Base-by-base conservation (phyloP, 2,888 invertebrate genomes). In the Venusia cambrica region DNA sequence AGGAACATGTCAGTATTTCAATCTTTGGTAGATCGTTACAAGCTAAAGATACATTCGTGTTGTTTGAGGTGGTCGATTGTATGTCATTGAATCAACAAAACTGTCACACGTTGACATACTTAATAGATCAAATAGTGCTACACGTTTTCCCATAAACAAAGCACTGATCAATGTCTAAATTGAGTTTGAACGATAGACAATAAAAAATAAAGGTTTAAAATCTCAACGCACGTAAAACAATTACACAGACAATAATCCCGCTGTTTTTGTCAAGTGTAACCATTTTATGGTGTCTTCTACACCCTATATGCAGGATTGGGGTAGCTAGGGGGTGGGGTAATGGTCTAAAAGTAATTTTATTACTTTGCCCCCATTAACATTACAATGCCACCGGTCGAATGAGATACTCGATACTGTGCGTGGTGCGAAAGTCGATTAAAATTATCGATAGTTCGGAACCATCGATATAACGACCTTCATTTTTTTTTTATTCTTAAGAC, bases 331-430 rank as follows among this genome's bases (percentile, higher is more conserved):
- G 65, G 72, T 51, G 69, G 80, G 69, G 85, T 85, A 87, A 85
- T 87, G 87, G 87, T 76, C 72, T 85, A 84, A 83, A 71, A 85
- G 85, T 87, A 85, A 87, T 87, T 87, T 87, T 87, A 87, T 85
- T 87, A 87, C 84, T 84, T 76, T 85, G 78, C 81, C 81, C 85
- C 85, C 71, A 87, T 87, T 83, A 85, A 74, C 87, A 85, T 87
- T 73, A 85, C 85, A 85, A 85, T 85, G 73, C 75, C 72, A 78
- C 80, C 76, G 76, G 80, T 62, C 71, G 72, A 62, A 74, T 73
- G 66, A 73, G 77, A 77, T 77, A 39, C 40, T 63, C 64, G 70
- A 66, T 68, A 62, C 60, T 43, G 51, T 47, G 51, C 47, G 48
- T 48, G 20, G 30, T 28, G 39, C 33, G 48, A 45, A 38, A 38